Evolutionary conservation across 2,113 vertebrate genomes (phyloP).

Genomic region (Proterorhinus semilunaris): DNA sequence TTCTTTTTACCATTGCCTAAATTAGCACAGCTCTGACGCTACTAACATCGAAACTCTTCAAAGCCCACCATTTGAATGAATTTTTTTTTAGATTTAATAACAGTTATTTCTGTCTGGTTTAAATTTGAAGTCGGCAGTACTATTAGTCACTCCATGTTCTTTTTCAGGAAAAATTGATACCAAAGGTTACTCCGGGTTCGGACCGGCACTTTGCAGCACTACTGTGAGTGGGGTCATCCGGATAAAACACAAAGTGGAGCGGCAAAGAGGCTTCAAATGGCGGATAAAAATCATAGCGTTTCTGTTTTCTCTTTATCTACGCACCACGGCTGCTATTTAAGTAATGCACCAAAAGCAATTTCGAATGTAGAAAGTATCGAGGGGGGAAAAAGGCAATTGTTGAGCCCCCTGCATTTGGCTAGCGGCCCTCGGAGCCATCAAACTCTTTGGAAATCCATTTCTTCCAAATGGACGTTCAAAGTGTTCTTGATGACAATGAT

Average conservation of each 20-base stretch:
- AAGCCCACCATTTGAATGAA: no score
- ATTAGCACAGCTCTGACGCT: no score
- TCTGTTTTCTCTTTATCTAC: slow-evolving; percentile 5
- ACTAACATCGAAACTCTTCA: no score
- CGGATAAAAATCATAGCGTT: slow-evolving; percentile 3
- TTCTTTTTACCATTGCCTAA: no score
- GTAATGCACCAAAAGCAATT: slow-evolving; percentile 7
- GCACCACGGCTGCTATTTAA: background rate
- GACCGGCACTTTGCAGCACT: slow-evolving; percentile 11
- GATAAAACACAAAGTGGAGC: slow-evolving; percentile 7
- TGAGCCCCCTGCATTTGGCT: background rate
- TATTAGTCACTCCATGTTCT: slow-evolving; percentile 3
- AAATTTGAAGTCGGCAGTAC: background rate
- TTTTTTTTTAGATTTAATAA: background rate
- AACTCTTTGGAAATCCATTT: slow-evolving; percentile 7
- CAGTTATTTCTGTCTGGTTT: background rate
- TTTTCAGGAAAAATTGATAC: slow-evolving; percentile 9
- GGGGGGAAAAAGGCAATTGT: background rate
- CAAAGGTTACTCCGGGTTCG: slow-evolving; percentile 10
- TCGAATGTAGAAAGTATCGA: background rate
- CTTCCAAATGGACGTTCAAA: slow-evolving; percentile 8
- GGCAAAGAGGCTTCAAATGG: background rate
- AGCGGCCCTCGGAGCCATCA: slow-evolving; percentile 8
- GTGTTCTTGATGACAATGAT: background rate
- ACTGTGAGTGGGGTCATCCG: slow-evolving; percentile 8